Evolutionary conservation across 30 jellyfish, hydroid and myxozoan genomes (phyloP).

Genomic region (Euphysa ruthae): DNA sequence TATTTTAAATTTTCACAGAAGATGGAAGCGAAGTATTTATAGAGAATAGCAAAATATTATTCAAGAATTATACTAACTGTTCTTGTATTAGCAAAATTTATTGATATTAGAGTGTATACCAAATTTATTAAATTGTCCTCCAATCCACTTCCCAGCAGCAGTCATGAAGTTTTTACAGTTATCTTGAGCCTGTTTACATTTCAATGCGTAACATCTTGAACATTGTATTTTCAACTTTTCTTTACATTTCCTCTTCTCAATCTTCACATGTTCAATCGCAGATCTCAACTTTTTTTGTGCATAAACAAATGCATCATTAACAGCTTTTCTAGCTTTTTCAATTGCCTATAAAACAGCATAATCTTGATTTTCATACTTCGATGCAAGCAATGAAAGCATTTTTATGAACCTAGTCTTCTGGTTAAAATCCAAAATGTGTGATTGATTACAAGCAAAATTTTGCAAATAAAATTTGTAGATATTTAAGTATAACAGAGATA

Average conservation of each 20-base stretch:
- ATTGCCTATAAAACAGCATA: constrained; percentile 52
- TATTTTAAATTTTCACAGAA: no score
- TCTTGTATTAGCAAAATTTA: no score
- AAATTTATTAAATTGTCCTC: constrained; percentile 85
- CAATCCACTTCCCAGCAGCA: constrained; percentile 99
- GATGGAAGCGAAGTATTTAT: no score
- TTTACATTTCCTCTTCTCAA: constrained; percentile 79
- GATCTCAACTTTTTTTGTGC: constrained; percentile 81
- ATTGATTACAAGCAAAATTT: no score
- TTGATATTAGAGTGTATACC: no score
- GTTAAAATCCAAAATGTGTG: background rate
- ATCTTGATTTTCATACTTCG: no score
- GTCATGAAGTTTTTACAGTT: constrained; percentile 94
- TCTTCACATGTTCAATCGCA: constrained; percentile 85
- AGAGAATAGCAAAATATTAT: no score
- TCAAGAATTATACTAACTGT: no score
- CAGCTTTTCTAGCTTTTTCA: constrained; percentile 78
- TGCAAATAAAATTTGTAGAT: no score
- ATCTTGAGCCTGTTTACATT: constrained; percentile 90
- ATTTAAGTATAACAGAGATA: no score
- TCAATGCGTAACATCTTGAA: constrained; percentile 64
- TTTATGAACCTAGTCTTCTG: background rate
- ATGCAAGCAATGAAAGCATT: no score
- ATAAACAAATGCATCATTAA: constrained; percentile 78
- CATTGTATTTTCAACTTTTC: constrained; percentile 77